Base-by-base conservation (phyloP, 1,140 invertebrate genomes). In the Apis florea region DNA sequence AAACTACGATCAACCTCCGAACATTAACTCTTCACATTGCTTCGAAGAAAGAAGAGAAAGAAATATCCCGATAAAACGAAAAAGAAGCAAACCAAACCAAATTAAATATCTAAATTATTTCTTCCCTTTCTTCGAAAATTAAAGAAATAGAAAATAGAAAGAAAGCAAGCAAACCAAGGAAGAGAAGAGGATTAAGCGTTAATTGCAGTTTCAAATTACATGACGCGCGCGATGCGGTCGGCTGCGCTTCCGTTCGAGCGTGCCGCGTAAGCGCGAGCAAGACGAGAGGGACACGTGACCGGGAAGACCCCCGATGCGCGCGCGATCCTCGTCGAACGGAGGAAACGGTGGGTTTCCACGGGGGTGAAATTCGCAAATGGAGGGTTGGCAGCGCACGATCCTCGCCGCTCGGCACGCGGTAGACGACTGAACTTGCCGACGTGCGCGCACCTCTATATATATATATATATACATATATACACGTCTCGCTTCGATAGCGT, bases 381-480 rank as follows among this genome's bases (percentile, higher is more conserved):
- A 83, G 86, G 85, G 83, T 85, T 79, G 71, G 40, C 68, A 69
- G 72, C 75, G 66, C 86, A 58, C 89, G 89, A 90, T 90, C 87
- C 84, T 90, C 89, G 85, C 89, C 69, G 89, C 74, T 90, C 89
- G 87, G 83, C 89, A 90, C 89, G 89, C 89, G 89, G 83, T 89
- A 75, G 85, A 85, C 89, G 89, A 90, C 89, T 90, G 89, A 90
- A 88, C 87, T 88, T 88, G 87, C 87, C 86, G 87, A 85, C 87
- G 89, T 87, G 83, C 89, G 89, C 89, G 89, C 89, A 88, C 89
- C 88, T 85, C 88, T 86, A 88, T 90, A 89, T 90, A 89, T 89
- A 89, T 86, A 88, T 90, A 89, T 90, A 89, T 89, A 89, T 89
- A 89, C 83, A 88, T 88, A 88, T 89, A 89, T 88, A 88, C 73